These are phyloP conservation scores for Amphibalanus amphitrite DNA, from an alignment of 1,140 invertebrate species.

Conservation along the genomic window DNA sequence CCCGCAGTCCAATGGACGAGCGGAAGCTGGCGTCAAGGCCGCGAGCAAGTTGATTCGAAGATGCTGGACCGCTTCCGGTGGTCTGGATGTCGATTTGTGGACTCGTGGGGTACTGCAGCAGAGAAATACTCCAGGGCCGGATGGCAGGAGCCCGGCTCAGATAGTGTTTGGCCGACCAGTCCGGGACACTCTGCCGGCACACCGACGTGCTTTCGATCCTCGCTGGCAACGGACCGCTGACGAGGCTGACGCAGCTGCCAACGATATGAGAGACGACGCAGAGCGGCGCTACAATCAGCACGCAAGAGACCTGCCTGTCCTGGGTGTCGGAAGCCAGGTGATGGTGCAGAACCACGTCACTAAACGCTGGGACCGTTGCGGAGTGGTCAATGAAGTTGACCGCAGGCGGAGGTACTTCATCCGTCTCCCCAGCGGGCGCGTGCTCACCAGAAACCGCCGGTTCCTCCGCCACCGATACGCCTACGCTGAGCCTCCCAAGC, in stretches of 20 bases:
- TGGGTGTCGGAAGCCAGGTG: too few relatives aligned
- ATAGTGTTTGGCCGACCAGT: conserved; percentile 8
- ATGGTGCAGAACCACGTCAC: too few relatives aligned
- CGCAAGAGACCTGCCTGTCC: too few relatives aligned
- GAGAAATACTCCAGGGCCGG: conserved; percentile 8
- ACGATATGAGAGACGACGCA: too few relatives aligned
- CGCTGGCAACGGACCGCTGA: conserved; percentile 9
- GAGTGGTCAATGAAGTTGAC: too few relatives aligned
- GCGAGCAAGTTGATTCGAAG: conserved; percentile 11
- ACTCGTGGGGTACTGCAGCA: conserved; percentile 6
- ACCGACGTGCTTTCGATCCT: conserved; percentile 8
- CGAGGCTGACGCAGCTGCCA: background rate
- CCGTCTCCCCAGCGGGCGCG: too few relatives aligned
- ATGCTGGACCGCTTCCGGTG: background rate
- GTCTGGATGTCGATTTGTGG: conserved; percentile 6
- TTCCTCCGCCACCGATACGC: too few relatives aligned
- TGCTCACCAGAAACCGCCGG: too few relatives aligned
- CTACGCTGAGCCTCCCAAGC: too few relatives aligned
- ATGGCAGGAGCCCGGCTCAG: conserved; percentile 9
- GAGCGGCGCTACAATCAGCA: too few relatives aligned
- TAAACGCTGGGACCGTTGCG: too few relatives aligned
- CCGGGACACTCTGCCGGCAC: conserved; percentile 4
- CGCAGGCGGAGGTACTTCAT: too few relatives aligned
- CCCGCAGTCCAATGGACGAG: conserved; percentile 12
- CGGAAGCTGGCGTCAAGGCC: conserved; percentile 11